These are phyloP conservation scores for Nasonia vitripennis DNA, from an alignment of 1,140 invertebrate genomes.

Conservation along the genomic window DNA sequence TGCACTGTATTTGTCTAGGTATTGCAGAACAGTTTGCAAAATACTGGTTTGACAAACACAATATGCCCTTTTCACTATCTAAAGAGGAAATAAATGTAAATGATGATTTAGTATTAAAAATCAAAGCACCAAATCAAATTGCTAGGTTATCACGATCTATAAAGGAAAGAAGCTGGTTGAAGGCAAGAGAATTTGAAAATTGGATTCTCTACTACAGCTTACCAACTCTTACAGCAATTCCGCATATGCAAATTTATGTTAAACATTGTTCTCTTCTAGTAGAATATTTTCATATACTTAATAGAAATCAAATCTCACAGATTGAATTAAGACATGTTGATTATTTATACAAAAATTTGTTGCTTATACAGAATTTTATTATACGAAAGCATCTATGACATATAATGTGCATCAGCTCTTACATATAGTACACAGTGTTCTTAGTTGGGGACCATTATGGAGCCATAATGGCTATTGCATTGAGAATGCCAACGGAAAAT, in stretches of 20 bases:
- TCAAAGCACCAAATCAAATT: too few relatives aligned
- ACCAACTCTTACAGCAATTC: neutral
- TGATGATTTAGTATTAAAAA: neutral
- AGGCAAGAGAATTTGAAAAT: slow-evolving; percentile 38
- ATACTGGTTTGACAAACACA: too few relatives aligned
- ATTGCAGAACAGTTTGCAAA: too few relatives aligned
- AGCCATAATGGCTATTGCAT: slow-evolving; percentile 24
- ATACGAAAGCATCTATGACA: too few relatives aligned
- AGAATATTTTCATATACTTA: slow-evolving; percentile 21
- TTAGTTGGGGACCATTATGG: too few relatives aligned
- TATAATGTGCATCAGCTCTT: slow-evolving; percentile 31
- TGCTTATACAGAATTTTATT: slow-evolving; percentile 6
- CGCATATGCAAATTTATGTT: neutral
- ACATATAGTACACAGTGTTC: too few relatives aligned
- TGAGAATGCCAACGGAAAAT: slow-evolving; percentile 16
- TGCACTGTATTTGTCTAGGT: too few relatives aligned
- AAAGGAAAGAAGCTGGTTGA: slow-evolving; percentile 2
- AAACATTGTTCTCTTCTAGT: slow-evolving; percentile 1
- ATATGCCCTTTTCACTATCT: too few relatives aligned
- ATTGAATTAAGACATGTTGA: neutral
- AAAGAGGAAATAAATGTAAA: too few relatives aligned
- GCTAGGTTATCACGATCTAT: neutral
- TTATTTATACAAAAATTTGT: slow-evolving; percentile 13
- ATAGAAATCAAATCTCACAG: neutral
- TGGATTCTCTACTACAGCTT: slow-evolving; percentile 38